phyloP scores from a whole-genome alignment of 2,113 vertebrate species.

The Sinosuthora webbiana region DNA sequence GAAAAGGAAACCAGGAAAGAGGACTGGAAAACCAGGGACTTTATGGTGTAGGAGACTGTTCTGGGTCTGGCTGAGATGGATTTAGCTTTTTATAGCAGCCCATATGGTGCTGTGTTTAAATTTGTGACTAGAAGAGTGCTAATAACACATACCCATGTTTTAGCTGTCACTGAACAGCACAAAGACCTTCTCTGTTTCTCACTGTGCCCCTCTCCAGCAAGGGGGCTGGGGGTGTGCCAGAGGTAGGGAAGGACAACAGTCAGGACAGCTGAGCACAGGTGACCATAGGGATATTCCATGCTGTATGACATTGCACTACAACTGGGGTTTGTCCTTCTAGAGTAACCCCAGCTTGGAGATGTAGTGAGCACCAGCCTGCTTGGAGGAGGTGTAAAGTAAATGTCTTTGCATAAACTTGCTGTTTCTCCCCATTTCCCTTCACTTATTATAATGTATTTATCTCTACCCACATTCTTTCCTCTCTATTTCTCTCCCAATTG shows the following conservation, averaged over 20 bases:
- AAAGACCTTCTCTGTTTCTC: background rate
- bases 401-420: background rate
- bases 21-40: background rate
- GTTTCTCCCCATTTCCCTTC: background rate
- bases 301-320: background rate
- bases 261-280: background rate
- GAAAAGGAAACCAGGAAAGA: background rate
- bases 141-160: background rate
- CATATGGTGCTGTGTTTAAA: background rate
- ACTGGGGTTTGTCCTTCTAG: background rate
- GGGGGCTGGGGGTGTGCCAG: background rate
- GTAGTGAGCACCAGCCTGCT: background rate
- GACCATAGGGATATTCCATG: background rate
- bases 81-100: background rate
- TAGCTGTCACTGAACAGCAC: background rate
- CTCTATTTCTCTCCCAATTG: background rate
- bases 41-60: background rate
- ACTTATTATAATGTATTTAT: background rate
- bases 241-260: rapidly evolving
- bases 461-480: background rate
- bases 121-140: background rate
- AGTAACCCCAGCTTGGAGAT: background rate
- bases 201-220: background rate
- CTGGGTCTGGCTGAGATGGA: background rate
- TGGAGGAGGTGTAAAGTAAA: background rate